Evolutionary conservation across 2,888 invertebrate species (phyloP), one percentile per base, ranked within the genome.

Genomic region (Cartodere bifasciata): DNA sequence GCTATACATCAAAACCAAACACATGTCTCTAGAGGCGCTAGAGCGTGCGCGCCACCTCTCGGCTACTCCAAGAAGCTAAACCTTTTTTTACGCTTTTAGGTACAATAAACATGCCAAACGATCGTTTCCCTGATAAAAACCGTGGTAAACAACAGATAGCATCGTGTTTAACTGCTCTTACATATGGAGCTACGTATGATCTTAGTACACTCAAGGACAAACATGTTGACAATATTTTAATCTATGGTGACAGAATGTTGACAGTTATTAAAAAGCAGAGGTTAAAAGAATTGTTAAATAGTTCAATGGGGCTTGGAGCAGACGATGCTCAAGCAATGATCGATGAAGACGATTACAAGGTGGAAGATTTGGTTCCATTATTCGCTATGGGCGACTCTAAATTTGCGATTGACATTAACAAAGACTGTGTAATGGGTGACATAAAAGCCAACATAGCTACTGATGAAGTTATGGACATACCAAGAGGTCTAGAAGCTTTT

Each of bases 191-290:
- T 27, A 62, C 73, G 1, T 75, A 72, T 43, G 67, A 67, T 0
- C 62, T 70, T 24, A 49, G 56, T 0, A 62, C 64, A 36, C 77
- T 74, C 69, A 70, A 69, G 29, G 51, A 67, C 1, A 49, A 57
- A 2, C 55, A 74, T 1, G 48, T 78, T 3, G 73, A 76, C 49
- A 64, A 67, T 1, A 60, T 75, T 3, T 44, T 77, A 6, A 70
- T 68, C 40, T 75, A 75, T 36, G 78, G 77, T 0, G 75, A 78
- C 50, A 49, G 68, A 0, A 49, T 78, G 3, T 67, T 72, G 45
- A 67, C 67, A 0, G 58, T 62, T 44, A 64, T 68, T 0, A 44
- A 63, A 23, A 29, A 37, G 5, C 41, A 48, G 4, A 46, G 40
- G 15, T 43, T 45, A 23, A 41, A 43, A 25, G 32, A 52, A 14